phyloP scores from a whole-genome alignment of 2,113 vertebrate species.

The Columba livia region DNA sequence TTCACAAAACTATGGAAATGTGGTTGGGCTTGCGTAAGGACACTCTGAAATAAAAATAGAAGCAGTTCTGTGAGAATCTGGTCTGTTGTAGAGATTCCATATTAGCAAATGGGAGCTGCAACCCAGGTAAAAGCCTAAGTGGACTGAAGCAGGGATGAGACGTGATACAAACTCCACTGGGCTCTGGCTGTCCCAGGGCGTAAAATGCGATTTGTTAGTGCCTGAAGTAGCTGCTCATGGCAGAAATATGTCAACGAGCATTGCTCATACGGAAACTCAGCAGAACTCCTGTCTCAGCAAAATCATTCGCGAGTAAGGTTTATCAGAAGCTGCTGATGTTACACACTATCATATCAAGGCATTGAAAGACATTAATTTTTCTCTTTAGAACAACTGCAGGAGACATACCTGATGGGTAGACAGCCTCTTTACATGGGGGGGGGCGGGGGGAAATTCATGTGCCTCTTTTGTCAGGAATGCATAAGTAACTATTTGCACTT shows the following conservation, averaged over 20 bases:
- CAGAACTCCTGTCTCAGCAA: constrained; percentile 44
- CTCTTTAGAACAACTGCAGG: constrained; percentile 17
- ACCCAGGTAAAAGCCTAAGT: not conserved
- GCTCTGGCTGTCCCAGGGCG: not conserved
- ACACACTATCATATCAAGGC: not conserved
- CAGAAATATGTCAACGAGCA: constrained; percentile 32
- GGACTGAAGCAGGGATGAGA: not conserved
- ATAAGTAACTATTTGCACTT: constrained; percentile 46
- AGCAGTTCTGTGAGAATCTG: not conserved
- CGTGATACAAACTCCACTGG: not conserved
- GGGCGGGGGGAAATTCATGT: not conserved
- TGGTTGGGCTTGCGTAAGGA: not conserved
- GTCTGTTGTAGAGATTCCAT: not conserved
- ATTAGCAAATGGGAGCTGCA: not conserved
- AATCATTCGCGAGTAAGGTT: constrained; percentile 23
- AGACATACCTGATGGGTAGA: not conserved
- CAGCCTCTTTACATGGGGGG: not conserved
- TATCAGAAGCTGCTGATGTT: constrained; percentile 29
- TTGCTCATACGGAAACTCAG: not conserved
- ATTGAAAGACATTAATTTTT: not conserved
- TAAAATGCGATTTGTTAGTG: not conserved
- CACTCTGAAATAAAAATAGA: not conserved
- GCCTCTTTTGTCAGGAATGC: constrained; percentile 12
- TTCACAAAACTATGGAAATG: not conserved
- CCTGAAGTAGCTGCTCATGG: not conserved